phyloP scores from a whole-genome alignment of 2,113 vertebrate genomes.

The Tachycineta bicolor region DNA sequence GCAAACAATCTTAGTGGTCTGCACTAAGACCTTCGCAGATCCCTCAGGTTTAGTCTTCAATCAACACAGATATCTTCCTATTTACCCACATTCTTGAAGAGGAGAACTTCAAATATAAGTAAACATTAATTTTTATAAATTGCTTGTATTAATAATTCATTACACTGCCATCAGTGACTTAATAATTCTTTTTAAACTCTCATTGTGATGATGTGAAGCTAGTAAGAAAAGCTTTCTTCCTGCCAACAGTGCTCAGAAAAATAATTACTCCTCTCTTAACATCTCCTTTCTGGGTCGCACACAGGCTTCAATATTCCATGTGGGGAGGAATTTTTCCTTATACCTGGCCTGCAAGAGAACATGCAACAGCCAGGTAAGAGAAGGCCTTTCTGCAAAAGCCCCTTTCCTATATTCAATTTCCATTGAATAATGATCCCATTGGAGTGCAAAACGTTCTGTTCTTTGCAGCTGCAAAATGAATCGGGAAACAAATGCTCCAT shows the following conservation, averaged over 20 bases:
- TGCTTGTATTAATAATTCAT: constrained; percentile 10
- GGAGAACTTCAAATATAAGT: neutral
- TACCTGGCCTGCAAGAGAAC: neutral
- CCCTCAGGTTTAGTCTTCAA: neutral
- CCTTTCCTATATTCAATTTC: neutral
- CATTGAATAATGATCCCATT: neutral
- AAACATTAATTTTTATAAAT: constrained; percentile 4
- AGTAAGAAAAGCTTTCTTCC: neutral
- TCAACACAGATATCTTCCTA: neutral
- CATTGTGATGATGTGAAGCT: neutral
- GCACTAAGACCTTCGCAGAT: neutral
- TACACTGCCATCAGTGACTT: neutral
- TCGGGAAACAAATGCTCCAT: neutral
- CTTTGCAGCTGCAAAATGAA: neutral
- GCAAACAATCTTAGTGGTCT: neutral
- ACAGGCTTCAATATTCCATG: neutral
- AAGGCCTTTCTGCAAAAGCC: neutral
- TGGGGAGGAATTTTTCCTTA: neutral
- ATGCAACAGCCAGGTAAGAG: neutral
- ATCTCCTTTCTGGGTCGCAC: neutral
- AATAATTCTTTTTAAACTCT: neutral
- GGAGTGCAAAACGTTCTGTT: neutral
- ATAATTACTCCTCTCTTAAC: neutral
- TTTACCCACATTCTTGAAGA: neutral
- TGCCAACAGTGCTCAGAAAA: neutral